Evolutionary conservation across 2,888 invertebrate species (phyloP).

Genomic region (Zygothrica quintamaculata): DNA sequence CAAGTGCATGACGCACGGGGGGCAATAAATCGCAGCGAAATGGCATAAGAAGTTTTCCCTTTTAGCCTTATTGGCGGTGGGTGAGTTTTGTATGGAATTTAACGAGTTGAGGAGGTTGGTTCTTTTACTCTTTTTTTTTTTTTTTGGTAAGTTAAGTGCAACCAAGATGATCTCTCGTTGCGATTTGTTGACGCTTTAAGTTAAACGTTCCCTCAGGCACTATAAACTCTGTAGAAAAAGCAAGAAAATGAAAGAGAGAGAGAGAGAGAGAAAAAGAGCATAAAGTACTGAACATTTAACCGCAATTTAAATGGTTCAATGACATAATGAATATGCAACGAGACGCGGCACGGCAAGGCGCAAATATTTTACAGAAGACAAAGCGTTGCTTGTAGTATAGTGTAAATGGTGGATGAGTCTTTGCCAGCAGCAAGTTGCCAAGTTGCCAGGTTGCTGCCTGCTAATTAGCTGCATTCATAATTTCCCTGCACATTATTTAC

Average conservation of each 20-base stretch:
- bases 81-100: slow-evolving; percentile 7
- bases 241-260: slow-evolving; percentile 10
- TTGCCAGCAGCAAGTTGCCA: slow-evolving; percentile 48
- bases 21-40: slow-evolving; percentile 68
- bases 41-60: slow-evolving; percentile 55
- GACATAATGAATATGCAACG: slow-evolving; percentile 81
- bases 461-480: slow-evolving; percentile 82
- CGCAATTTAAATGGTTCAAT: slow-evolving; percentile 81
- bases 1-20: slow-evolving; percentile 38
- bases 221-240: slow-evolving; percentile 50
- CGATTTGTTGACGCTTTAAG: slow-evolving; percentile 74
- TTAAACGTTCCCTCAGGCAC: slow-evolving; percentile 74
- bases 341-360: slow-evolving; percentile 35
- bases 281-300: slow-evolving; percentile 65
- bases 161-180: slow-evolving; percentile 36
- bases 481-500: slow-evolving; percentile 77
- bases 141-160: slow-evolving; percentile 11
- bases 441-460: slow-evolving; percentile 28
- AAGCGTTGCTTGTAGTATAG: slow-evolving; percentile 10
- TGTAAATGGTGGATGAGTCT: slow-evolving; percentile 3
- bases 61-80: slow-evolving; percentile 21
- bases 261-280: background rate
- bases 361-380: slow-evolving; percentile 29
- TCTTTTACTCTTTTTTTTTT: no score
- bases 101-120: background rate